These are phyloP conservation scores for Drosophila neonasuta DNA, from an alignment of 2,888 invertebrate species.

Conservation along the genomic window DNA sequence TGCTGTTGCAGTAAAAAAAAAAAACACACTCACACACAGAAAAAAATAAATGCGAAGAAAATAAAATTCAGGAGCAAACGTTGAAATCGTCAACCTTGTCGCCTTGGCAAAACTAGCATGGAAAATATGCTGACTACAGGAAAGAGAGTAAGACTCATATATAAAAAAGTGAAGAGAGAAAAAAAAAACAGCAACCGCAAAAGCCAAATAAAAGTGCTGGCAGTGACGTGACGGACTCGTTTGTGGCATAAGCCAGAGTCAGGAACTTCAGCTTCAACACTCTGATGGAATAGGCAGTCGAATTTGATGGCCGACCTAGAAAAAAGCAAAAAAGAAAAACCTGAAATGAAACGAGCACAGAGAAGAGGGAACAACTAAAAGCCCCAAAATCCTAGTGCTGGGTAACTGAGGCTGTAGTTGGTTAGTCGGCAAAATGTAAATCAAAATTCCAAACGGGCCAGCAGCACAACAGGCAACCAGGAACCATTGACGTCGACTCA, in stretches of 20 bases:
- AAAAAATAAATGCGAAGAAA: constrained; percentile 21
- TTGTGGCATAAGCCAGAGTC: constrained; percentile 42
- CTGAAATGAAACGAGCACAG: background rate
- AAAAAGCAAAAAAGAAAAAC: constrained; percentile 3
- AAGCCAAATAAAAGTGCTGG: constrained; percentile 69
- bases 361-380: constrained; percentile 46
- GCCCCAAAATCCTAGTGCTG: constrained; percentile 34
- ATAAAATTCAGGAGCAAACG: constrained; percentile 24
- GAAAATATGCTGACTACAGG: constrained; percentile 64
- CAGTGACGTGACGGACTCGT: constrained; percentile 51
- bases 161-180: background rate
- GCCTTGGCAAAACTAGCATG: constrained; percentile 40
- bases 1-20: constrained; percentile 13
- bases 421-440: constrained; percentile 71
- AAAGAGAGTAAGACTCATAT: constrained; percentile 47
- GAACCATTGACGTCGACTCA: constrained; percentile 2
- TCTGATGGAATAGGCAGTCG: constrained; percentile 54
- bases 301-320: constrained; percentile 49
- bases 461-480: constrained; percentile 29
- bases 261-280: constrained; percentile 20
- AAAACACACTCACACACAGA: constrained; percentile 1
- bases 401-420: constrained; percentile 43
- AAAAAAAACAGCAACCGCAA: constrained; percentile 67
- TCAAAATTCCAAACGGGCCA: constrained; percentile 63
- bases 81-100: constrained; percentile 51